Conservation (phyloP, 1,140 invertebrate genomes). For the Drosophila navojoa region DNA sequence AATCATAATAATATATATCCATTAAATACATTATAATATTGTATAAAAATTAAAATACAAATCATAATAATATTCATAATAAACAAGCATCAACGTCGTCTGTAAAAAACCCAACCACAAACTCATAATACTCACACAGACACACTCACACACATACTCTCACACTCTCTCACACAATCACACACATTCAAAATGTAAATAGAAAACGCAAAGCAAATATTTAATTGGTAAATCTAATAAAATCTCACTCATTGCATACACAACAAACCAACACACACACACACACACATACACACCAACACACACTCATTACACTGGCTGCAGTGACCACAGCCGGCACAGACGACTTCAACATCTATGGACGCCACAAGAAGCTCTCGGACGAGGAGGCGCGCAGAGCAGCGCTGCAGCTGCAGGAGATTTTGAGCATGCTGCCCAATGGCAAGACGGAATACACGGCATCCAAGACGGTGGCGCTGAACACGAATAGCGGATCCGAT, state of each 20-base stretch:
- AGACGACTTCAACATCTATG: constrained; percentile 80
- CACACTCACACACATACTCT: neutral
- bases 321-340: constrained; percentile 51
- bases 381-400: constrained; percentile 73
- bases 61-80: neutral
- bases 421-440: constrained; percentile 72
- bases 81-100: constrained; percentile 5
- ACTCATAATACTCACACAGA: constrained; percentile 12
- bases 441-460: constrained; percentile 80
- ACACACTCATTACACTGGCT: constrained; percentile 24
- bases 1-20: neutral
- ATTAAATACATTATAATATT: too few relatives aligned
- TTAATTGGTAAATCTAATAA: constrained; percentile 77
- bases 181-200: constrained; percentile 58
- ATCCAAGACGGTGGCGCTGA: constrained; percentile 73
- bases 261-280: constrained; percentile 43
- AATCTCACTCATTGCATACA: constrained; percentile 78
- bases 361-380: constrained; percentile 72
- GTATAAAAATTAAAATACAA: neutral
- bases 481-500: constrained; percentile 43
- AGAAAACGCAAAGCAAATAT: constrained; percentile 54
- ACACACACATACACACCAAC: constrained; percentile 21
- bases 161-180: constrained; percentile 19
- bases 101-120: constrained; percentile 4
- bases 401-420: constrained; percentile 75